Evolutionary conservation across 2,888 invertebrate genomes (phyloP).

Genomic region (Deilephila elpenor): DNA sequence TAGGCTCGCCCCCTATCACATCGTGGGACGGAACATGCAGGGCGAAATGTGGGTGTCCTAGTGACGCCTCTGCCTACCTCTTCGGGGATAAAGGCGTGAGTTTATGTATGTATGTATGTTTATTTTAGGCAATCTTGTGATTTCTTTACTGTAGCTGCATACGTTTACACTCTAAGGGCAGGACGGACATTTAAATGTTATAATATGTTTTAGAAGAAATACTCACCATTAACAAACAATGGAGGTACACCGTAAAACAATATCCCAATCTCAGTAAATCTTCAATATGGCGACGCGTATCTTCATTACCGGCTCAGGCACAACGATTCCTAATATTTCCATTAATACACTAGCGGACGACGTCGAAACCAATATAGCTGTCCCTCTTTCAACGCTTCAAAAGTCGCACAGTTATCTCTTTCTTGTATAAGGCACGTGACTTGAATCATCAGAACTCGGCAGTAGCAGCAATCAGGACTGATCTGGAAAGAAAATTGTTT

Average conservation of each 20-base stretch:
- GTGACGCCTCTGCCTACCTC: too few relatives aligned
- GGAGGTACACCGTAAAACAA: slow-evolving; percentile 39
- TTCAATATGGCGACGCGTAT: slow-evolving; percentile 35
- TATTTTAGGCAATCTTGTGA: too few relatives aligned
- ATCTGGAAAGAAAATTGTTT: slow-evolving; percentile 25
- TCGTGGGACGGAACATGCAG: too few relatives aligned
- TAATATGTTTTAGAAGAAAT: not conserved
- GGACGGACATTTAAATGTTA: too few relatives aligned
- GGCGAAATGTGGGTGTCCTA: too few relatives aligned
- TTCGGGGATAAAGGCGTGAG: too few relatives aligned
- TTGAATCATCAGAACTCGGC: slow-evolving; percentile 9
- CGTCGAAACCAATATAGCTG: slow-evolving; percentile 10
- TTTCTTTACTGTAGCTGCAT: too few relatives aligned
- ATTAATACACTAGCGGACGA: slow-evolving; percentile 41
- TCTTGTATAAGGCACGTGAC: slow-evolving; percentile 14
- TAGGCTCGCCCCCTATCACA: too few relatives aligned
- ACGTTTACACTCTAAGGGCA: too few relatives aligned
- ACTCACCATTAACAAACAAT: slow-evolving; percentile 50
- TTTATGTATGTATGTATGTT: too few relatives aligned
- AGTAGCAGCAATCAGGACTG: slow-evolving; percentile 3
- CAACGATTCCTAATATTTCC: slow-evolving; percentile 40
- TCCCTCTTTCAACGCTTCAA: not conserved
- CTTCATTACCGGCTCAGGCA: slow-evolving; percentile 47
- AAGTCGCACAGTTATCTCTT: not conserved
- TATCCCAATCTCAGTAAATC: slow-evolving; percentile 42